Conservation (phyloP, 2,113 vertebrate genomes). For the Psettodes erumei region DNA sequence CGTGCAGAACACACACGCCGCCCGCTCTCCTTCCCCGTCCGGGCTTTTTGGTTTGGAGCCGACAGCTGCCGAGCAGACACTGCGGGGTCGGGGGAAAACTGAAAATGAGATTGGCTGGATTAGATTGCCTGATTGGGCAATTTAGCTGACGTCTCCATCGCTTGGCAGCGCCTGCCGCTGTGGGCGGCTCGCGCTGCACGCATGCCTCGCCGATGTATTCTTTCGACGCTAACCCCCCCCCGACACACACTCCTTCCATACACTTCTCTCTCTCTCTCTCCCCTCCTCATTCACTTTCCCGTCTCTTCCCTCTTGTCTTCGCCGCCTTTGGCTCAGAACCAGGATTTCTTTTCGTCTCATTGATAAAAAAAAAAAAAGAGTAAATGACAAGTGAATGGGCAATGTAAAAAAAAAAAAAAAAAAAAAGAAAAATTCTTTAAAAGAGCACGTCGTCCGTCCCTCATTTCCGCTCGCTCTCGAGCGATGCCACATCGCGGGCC, state of each 20-base stretch:
- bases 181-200: conserved; percentile 33
- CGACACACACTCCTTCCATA: conserved; percentile 16
- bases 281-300: too few species aligned
- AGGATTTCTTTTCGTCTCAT: conserved; percentile 27
- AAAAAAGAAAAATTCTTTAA: conserved; percentile 39
- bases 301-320: too few species aligned
- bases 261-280: conserved; percentile 24
- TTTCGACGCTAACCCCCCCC: conserved; percentile 46
- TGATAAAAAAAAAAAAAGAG: conserved; percentile 22
- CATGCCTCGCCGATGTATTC: conserved; percentile 40
- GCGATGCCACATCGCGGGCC: conserved; percentile 32
- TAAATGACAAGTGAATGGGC: conserved; percentile 22
- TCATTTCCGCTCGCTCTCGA: conserved; percentile 58
- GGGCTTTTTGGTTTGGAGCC: conserved; percentile 29
- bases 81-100: conserved; percentile 11
- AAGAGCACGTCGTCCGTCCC: conserved; percentile 29
- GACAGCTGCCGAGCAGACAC: conserved; percentile 67
- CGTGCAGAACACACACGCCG: too few species aligned
- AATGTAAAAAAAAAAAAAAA: not conserved
- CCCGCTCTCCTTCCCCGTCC: not conserved
- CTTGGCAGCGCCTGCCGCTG: conserved; percentile 73
- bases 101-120: conserved; percentile 78
- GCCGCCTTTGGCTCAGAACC: conserved; percentile 25
- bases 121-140: conserved; percentile 80
- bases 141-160: conserved; percentile 76